Evolutionary conservation across 2,888 invertebrate species (phyloP), one percentile per base, ranked within the genome.

Genomic region (Macaria liturata): DNA sequence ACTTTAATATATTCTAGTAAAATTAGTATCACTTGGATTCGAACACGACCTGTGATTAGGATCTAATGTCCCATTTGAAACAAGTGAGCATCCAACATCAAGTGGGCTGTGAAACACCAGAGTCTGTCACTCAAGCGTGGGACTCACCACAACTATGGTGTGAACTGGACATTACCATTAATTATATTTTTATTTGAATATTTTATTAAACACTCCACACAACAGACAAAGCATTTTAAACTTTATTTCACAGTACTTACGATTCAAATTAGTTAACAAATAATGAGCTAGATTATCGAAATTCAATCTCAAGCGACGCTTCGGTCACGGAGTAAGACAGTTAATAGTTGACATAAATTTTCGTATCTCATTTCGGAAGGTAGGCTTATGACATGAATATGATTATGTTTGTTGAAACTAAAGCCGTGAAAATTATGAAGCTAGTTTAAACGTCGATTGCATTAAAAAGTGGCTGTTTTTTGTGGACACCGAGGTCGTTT

Each of bases 131-230:
- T 70, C 67, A 75, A 74, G 83, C 84, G 85, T 85, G 84, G 81
- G 86, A 84, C 59, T 76, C 62, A 59, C 66, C 73, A 69, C 74
- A 77, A 75, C 70, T 70, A 71, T 75, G 76, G 86, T 85, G 86
- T 86, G 86, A 88, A 86, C 83, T 76, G 69, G 68, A 72, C 72
- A 83, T 85, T 77, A 82, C 72, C 79, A 82, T 84, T 78, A 81
- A 83, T 87, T 85, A 84, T 86, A 60, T 81, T 77, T 84, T 85
- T 77, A 78, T 79, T 83, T 75, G 67, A 75, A 80, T 74, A 80
- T 81, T 84, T 83, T 84, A 85, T 84, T 73, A 72, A 75, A 71
- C 75, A 79, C 81, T 83, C 74, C 62, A 72, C 71, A 69, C 46
- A 20, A 51, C 48, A 32, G 9, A 56, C 57, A 55, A 49, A 52